Conservation (phyloP, 23 tunicate species). For the Aplidium turbinatum region DNA sequence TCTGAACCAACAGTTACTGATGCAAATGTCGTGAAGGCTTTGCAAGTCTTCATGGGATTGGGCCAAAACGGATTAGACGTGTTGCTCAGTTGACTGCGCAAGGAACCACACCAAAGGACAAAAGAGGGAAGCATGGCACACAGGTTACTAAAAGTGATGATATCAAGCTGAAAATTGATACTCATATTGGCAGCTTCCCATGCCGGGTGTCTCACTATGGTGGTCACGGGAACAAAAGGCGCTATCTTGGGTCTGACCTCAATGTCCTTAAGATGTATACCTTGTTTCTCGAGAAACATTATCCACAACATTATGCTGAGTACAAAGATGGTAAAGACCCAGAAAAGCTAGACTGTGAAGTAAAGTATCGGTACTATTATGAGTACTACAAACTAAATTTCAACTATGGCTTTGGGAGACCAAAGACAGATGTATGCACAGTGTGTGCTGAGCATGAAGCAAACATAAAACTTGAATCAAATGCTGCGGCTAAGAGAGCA, state of each 20-base stretch:
- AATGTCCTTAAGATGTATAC: constrained; percentile 18
- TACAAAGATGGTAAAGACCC: constrained; percentile 13
- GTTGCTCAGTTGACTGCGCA: constrained; percentile 17
- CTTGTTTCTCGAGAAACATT: constrained; percentile 12
- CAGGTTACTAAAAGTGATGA: constrained; percentile 13
- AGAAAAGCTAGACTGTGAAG: constrained; percentile 3
- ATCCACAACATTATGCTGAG: constrained; percentile 22
- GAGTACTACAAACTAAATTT: constrained; percentile 13
- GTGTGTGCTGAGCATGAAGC: constrained; percentile 9
- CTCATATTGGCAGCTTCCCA: constrained; percentile 19
- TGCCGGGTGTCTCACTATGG: constrained; percentile 7
- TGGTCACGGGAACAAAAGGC: constrained; percentile 20
- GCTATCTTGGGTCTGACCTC: constrained; percentile 4
- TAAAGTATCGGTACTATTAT: constrained; percentile 3
- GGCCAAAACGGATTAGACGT: neutral
- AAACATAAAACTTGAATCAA: constrained; percentile 7
- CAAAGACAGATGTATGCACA: constrained; percentile 12
- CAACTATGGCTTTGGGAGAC: constrained; percentile 19
- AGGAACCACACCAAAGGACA: constrained; percentile 18
- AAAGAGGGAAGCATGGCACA: constrained; percentile 18
- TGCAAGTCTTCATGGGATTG: constrained; percentile 13
- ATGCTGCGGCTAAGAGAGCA: neutral
- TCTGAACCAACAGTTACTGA: too few species aligned
- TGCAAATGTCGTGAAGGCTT: constrained; percentile 23
- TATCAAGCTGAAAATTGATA: constrained; percentile 12